Conservation (phyloP, 2,888 invertebrate genomes). For the Eumacrocentrus americanus region DNA sequence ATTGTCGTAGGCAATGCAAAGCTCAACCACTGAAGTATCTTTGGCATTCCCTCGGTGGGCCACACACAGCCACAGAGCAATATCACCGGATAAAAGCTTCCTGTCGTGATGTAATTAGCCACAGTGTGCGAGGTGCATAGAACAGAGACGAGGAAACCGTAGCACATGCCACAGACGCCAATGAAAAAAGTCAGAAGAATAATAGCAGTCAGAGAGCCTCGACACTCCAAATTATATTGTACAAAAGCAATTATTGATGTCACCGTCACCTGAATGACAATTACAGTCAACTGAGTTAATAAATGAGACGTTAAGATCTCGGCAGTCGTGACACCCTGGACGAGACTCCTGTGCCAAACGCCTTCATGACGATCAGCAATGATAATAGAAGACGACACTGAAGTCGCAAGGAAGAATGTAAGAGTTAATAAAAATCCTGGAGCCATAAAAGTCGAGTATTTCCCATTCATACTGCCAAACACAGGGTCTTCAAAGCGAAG, state of each 20-base stretch:
- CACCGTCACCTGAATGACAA: constrained; percentile 72
- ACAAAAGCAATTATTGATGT: constrained; percentile 70
- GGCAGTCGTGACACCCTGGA: constrained; percentile 79
- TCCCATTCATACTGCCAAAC: constrained; percentile 72
- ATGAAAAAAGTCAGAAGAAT: constrained; percentile 72
- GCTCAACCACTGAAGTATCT: constrained; percentile 67
- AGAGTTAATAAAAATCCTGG: constrained; percentile 86
- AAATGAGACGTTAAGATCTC: constrained; percentile 86
- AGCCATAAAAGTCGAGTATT: constrained; percentile 81
- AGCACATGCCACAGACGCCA: constrained; percentile 85
- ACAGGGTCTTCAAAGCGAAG: constrained; percentile 72
- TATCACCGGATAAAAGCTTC: constrained; percentile 89
- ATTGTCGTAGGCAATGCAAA: constrained; percentile 79
- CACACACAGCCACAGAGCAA: constrained; percentile 78
- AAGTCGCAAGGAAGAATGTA: constrained; percentile 83
- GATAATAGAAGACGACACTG: constrained; percentile 82
- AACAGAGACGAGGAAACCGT: constrained; percentile 82
- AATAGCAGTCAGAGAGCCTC: constrained; percentile 69
- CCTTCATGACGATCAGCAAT: constrained; percentile 83
- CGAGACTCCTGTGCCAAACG: constrained; percentile 84
- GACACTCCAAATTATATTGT: constrained; percentile 68
- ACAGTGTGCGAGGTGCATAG: constrained; percentile 78
- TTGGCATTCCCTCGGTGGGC: constrained; percentile 76
- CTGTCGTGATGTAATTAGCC: constrained; percentile 84
- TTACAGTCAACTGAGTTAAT: constrained; percentile 74